Percentiles rank a stretch among this genome's conserved stretches.
Conservation (phyloP, 2,113 vertebrate species). For the Willisornis vidua region DNA sequence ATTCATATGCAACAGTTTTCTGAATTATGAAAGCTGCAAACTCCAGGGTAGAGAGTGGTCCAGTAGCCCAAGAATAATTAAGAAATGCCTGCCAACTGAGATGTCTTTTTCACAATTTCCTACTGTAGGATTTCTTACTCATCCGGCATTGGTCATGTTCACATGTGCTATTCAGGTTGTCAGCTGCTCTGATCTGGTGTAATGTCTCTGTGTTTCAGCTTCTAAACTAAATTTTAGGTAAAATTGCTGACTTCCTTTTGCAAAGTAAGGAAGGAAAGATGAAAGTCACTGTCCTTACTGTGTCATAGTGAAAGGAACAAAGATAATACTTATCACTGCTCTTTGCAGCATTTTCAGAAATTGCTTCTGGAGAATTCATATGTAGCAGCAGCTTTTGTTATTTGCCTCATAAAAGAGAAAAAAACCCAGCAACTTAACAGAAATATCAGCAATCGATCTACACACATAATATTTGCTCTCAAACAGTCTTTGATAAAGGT, state of each 20-base stretch:
- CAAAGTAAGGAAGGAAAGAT: neutral
- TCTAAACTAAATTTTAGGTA: neutral
- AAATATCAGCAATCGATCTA: neutral
- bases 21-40: neutral
- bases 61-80: neutral
- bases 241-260: neutral
- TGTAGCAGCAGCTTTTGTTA: neutral
- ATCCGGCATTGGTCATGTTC: neutral
- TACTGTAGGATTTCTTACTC: neutral
- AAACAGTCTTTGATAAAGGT: neutral
- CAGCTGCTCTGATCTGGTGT: neutral
- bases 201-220: neutral
- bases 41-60: neutral
- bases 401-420: neutral
- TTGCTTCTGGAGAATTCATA: neutral
- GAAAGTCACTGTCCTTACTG: neutral
- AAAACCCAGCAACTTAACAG: neutral
- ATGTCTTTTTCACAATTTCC: neutral
- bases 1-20: neutral
- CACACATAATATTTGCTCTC: neutral
- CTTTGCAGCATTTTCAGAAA: neutral
- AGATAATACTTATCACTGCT: neutral
- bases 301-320: neutral
- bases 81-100: neutral
- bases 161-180: neutral